Conservation (phyloP, 2,797 vertebrate genomes). For the Florisuga fusca region DNA sequence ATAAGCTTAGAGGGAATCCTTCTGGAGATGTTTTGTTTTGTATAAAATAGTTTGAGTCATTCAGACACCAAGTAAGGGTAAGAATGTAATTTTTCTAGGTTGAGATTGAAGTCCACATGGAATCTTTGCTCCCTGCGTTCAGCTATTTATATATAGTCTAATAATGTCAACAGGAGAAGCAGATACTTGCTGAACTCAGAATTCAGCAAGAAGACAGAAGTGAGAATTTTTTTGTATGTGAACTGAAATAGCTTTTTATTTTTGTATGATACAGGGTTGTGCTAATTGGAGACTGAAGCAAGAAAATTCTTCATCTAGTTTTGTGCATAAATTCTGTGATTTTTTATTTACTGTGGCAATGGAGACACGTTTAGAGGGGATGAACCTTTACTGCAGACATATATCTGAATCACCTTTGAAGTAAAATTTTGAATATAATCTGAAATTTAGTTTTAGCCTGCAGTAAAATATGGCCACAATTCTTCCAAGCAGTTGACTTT, state of each 20-base stretch:
- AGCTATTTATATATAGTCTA: not conserved
- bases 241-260: not conserved
- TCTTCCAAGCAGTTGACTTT: conserved; percentile 40
- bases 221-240: not conserved
- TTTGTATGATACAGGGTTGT: not conserved
- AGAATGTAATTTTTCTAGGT: not conserved
- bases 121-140: not conserved
- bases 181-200: not conserved
- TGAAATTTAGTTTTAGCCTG: conserved; percentile 28
- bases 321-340: conserved; percentile 64
- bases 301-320: not conserved
- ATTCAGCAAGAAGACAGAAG: not conserved
- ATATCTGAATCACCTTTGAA: conserved; percentile 32
- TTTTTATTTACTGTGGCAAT: conserved; percentile 57
- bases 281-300: not conserved
- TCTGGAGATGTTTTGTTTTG: not conserved
- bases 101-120: not conserved
- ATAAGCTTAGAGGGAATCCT: not conserved
- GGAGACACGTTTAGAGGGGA: not conserved
- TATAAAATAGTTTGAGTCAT: not conserved
- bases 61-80: not conserved
- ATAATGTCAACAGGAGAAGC: not conserved
- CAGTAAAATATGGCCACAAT: not conserved
- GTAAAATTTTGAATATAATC: conserved; percentile 20
- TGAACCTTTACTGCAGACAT: conserved; percentile 30